These are phyloP conservation scores for Desoria tigrina DNA, from an alignment of 2,888 invertebrate species.

Conservation along the genomic window DNA sequence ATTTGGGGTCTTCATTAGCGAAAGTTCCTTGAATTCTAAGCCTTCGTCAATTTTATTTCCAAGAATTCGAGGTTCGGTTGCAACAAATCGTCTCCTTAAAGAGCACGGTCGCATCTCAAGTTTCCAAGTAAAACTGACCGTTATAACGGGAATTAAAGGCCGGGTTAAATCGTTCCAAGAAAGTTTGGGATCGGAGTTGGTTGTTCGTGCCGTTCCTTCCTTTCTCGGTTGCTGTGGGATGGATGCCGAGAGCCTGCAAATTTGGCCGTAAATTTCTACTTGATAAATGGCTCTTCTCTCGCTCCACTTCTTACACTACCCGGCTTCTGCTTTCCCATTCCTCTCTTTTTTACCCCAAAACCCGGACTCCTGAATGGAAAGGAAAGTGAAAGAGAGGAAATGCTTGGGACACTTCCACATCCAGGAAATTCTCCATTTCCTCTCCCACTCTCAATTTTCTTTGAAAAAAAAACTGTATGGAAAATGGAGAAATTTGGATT, in stretches of 20 bases:
- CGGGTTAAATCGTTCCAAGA: slow-evolving; percentile 1
- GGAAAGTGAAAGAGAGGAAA: slow-evolving; percentile 38
- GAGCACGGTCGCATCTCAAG: no score
- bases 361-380: not conserved
- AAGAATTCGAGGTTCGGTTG: no score
- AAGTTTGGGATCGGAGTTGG: no score
- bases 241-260: slow-evolving; percentile 28
- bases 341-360: not conserved
- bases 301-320: slow-evolving; percentile 46
- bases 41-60: no score
- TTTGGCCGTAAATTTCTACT: slow-evolving; percentile 44
- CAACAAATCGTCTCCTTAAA: no score
- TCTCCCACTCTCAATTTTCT: slow-evolving; percentile 23
- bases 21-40: no score
- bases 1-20: no score
- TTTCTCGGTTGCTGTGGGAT: not conserved
- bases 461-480: slow-evolving; percentile 8
- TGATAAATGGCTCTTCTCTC: slow-evolving; percentile 49
- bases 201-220: not conserved
- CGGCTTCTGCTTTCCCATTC: slow-evolving; percentile 1
- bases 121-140: no score
- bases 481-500: not conserved
- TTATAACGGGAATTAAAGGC: no score
- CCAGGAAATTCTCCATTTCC: slow-evolving; percentile 47
- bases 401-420: slow-evolving; percentile 36